A percentile compares a stretch with the other conserved stretches of the same genome.
Conservation (phyloP, 2,113 vertebrate genomes). For the Sylvilagus bachmani region DNA sequence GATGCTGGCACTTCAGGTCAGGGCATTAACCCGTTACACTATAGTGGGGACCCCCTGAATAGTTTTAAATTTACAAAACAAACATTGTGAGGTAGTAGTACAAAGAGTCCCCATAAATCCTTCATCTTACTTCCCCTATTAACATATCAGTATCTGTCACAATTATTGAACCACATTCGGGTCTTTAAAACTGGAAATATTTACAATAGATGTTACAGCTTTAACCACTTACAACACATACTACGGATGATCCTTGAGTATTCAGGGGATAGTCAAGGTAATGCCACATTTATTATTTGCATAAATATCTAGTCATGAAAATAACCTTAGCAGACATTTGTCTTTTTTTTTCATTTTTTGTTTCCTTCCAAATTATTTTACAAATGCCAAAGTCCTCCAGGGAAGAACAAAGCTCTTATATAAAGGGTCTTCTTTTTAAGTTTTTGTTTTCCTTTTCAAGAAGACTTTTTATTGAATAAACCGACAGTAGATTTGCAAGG, state of each 20-base stretch:
- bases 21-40: too few relatives aligned
- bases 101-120: too few relatives aligned
- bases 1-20: too few relatives aligned
- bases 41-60: too few relatives aligned
- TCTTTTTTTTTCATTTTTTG: not conserved
- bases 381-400: not conserved
- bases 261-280: not conserved
- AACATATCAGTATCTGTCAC: too few relatives aligned
- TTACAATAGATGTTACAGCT: not conserved
- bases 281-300: not conserved
- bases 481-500: not conserved
- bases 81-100: too few relatives aligned
- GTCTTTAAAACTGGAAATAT: not conserved
- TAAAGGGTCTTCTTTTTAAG: not conserved
- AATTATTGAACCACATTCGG: too few relatives aligned
- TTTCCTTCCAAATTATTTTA: conserved; percentile 27
- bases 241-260: not conserved
- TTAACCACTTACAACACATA: fast-evolving
- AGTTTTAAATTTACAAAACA: too few relatives aligned
- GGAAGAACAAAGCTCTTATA: not conserved
- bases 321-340: not conserved
- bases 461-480: conserved; percentile 19
- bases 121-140: too few relatives aligned
- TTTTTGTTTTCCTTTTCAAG: not conserved
- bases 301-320: not conserved